Base-by-base conservation (phyloP, 2,797 vertebrate genomes). In the Oophaga sylvatica region DNA sequence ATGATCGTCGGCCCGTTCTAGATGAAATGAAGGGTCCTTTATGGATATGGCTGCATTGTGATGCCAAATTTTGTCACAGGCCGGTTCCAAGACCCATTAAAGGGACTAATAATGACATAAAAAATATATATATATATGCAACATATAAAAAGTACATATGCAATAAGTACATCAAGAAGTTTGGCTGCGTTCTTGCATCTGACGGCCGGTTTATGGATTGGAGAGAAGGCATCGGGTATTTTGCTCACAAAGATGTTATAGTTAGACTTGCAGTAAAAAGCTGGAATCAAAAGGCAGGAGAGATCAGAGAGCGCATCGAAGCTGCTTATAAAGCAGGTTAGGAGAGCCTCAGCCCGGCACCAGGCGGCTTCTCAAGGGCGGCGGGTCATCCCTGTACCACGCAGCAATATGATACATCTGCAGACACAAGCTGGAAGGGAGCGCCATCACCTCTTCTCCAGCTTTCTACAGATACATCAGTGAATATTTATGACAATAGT, bases 291-390 rank as follows among this genome's bases (percentile, higher is more conserved):
- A 78, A 86, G 84, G n/a, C 71, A 68, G 41, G 26, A 57, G 26
- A 68, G 71, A 87, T 83, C n/a, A 83, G 68, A 29, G 62, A 41
- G 45, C 19, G 9, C 15, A 67, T 5, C 48, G 87, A 89, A 86
- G 83, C 73, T 89, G 87, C 87, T 89, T 86, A 89, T 68, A 68
- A 86, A 86, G 84, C 79, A 70, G 70, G 78, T 85, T 68, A 67
- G n/a, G 20, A 22, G 83, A 89, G 71, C 84, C 71, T 78, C 83
- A 81, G 60, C 84, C 87, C 31, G 79, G 80, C 63, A 70, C 41
- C 41, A 56, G 26, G 22, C 29, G 26, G 22, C 29, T 45, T 60
- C 45, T 86, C 71, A 89, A 89, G 87, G 83, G n/a, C 82, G 45
- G 31, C 53, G 71, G 80, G 89, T 83, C 85, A 87, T 75, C 26